Evolutionary conservation across 2,113 vertebrate species (phyloP), one percentile per base, ranked within the genome.

Genomic region (Macroglossus sobrinus): DNA sequence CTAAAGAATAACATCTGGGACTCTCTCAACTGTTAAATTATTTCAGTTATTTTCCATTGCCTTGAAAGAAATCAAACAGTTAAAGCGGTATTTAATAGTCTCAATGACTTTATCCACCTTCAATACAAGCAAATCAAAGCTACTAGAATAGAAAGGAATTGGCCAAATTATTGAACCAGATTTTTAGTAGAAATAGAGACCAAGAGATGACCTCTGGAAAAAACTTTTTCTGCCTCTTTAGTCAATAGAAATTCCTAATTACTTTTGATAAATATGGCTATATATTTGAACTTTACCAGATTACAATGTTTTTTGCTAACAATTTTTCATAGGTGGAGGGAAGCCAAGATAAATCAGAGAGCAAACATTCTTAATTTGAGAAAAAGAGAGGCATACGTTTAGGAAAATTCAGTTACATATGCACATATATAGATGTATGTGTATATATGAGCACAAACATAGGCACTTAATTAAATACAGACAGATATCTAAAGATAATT

Each of bases 31-130:
- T 75, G 50, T 84, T 92, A 84, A 95, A 87, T 78, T 75, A 89
- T 78, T 97, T 96, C 84, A 68, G 63, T 96, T 93, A 89, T 89
- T 84, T 96, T 55, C 63, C 24, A 71, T 45, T 64, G 50, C 21
- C 28, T 69, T 89, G 80, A 92, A 93, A 50, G 78, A 82, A 38
- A 43, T 64, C 22, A 81, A 79, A 68, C 19, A 85, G 61, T 78
- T 89, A 26, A 92, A 96, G 28, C 38, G 12, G 9, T 80, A 50
- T 43, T 45, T 59, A 38, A 86, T 74, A 64, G 3, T 57, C n/a
- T 92, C 35, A 64, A 2, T 90, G 53, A 66, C n/a, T 16, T 94
- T 74, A 84, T 68, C n/a, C 40, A 21, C 24, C 26, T 12, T 92
- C 30, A 81, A 91, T 9, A 18, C 63, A 75, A 84, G 26, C 30